Evolutionary conservation across 2,113 vertebrate genomes (phyloP).

Genomic region (Coptodon bakossiorum): DNA sequence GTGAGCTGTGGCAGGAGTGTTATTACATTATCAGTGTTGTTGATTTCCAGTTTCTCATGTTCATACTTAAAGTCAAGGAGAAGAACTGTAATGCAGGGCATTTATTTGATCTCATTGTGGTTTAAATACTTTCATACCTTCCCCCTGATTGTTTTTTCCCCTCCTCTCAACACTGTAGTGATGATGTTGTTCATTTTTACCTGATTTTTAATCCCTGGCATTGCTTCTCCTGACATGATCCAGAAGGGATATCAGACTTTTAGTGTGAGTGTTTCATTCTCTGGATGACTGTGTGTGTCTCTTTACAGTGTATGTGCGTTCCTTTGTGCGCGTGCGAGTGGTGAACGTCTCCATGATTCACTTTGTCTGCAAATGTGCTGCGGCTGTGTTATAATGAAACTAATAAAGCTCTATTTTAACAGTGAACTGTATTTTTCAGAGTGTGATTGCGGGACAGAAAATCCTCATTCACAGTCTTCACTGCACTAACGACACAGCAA

Average conservation of each 20-base stretch:
- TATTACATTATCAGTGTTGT: neutral
- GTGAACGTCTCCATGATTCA: conserved; percentile 8
- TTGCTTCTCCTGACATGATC: neutral
- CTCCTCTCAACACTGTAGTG: neutral
- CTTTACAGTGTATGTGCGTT: conserved; percentile 39
- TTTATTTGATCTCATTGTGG: conserved; percentile 8
- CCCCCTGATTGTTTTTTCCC: neutral
- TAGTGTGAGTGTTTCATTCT: neutral
- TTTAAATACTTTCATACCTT: conserved; percentile 2
- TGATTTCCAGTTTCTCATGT: neutral
- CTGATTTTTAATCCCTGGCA: neutral
- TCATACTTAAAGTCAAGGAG: neutral
- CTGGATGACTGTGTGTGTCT: conserved; percentile 1
- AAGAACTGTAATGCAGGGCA: neutral
- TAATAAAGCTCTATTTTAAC: conserved; percentile 72
- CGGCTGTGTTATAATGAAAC: conserved; percentile 44
- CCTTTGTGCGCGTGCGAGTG: neutral
- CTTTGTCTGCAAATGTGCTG: conserved; percentile 32
- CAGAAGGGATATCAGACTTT: neutral
- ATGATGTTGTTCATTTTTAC: neutral
- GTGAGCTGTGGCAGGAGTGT: neutral
- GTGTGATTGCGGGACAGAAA: neutral
- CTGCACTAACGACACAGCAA: neutral
- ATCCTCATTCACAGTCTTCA: neutral
- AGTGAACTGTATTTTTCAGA: conserved; percentile 14